These are phyloP conservation scores for Onychomys arenicola DNA, from an alignment of 2,797 vertebrate genomes.

Conservation along the genomic window DNA sequence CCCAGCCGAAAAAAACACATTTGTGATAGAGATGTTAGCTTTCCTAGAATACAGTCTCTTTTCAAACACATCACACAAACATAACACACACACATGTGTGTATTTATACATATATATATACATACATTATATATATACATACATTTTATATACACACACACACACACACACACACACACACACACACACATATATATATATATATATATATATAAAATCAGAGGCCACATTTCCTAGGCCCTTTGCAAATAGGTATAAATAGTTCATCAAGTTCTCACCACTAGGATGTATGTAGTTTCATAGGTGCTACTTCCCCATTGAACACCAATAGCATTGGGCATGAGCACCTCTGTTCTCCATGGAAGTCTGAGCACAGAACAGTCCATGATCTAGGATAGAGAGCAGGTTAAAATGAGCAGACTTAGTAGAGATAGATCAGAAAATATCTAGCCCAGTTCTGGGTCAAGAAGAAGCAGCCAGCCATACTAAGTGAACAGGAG, in stretches of 20 bases:
- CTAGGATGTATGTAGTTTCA: neutral
- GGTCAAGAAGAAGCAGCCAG: neutral
- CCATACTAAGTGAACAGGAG: neutral
- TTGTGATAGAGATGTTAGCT: neutral
- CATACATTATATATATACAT: too few relatives aligned
- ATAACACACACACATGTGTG: neutral
- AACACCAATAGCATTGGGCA: neutral
- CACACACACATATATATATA: too few relatives aligned
- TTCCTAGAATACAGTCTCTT: neutral
- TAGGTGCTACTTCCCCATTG: neutral
- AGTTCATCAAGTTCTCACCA: neutral
- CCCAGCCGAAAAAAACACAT: too few relatives aligned
- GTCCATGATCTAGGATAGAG: neutral
- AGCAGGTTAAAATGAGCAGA: neutral
- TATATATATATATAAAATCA: neutral
- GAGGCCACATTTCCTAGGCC: neutral
- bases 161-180: too few relatives aligned
- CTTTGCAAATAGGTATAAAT: neutral
- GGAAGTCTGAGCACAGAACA: neutral
- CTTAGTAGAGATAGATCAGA: neutral
- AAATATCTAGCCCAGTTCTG: neutral
- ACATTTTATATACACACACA: too few relatives aligned
- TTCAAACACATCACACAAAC: neutral
- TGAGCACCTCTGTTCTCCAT: neutral
- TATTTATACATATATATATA: neutral